Evolutionary conservation across 2,113 vertebrate species (phyloP).

Genomic region (Plectropomus leopardus): DNA sequence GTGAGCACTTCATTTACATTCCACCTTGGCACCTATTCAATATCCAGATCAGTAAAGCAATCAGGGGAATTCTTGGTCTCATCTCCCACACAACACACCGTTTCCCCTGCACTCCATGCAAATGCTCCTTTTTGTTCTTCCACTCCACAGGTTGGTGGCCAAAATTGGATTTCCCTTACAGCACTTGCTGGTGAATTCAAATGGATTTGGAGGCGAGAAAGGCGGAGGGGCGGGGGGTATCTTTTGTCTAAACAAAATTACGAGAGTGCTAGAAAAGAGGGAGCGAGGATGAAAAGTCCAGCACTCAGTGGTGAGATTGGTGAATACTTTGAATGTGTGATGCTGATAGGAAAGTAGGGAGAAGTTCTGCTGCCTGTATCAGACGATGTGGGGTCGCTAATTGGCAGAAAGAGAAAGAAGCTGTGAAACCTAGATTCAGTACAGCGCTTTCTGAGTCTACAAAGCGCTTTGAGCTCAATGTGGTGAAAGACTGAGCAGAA

Average conservation of each 20-base stretch:
- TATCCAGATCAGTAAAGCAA: constrained; percentile 42
- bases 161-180: constrained; percentile 54
- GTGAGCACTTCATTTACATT: constrained; percentile 22
- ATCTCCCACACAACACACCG: neutral
- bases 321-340: constrained; percentile 2
- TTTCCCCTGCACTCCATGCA: constrained; percentile 35
- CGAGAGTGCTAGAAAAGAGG: neutral
- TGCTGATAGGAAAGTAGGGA: neutral
- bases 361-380: neutral
- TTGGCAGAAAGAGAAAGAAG: neutral
- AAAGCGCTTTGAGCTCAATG: neutral
- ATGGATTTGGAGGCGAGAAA: constrained; percentile 13
- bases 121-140: constrained; percentile 42
- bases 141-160: constrained; percentile 25
- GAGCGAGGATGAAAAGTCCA: neutral
- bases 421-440: neutral
- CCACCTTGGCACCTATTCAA: constrained; percentile 19
- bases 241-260: constrained; percentile 39
- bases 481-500: constrained; percentile 16
- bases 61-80: constrained; percentile 30
- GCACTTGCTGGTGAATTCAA: constrained; percentile 44
- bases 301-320: neutral
- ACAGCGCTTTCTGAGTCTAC: neutral
- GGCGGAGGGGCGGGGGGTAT: neutral
- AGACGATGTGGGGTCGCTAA: neutral